These are phyloP conservation scores for Drosophila melanogaster DNA, from an alignment of 1,140 invertebrate genomes.

Conservation along the genomic window DNA sequence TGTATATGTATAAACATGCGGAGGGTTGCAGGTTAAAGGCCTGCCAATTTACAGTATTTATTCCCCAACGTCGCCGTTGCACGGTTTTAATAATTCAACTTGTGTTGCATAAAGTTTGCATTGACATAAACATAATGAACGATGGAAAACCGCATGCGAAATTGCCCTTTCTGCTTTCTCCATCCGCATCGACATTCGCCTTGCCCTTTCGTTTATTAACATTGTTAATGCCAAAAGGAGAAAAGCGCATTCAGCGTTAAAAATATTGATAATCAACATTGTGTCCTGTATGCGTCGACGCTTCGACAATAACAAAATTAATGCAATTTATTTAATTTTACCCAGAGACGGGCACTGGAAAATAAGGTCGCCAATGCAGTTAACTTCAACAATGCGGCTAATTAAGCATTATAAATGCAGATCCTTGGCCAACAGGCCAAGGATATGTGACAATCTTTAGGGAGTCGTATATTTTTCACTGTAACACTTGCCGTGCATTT, in stretches of 20 bases:
- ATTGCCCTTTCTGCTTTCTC: constrained; percentile 37
- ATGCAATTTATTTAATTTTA: constrained; percentile 65
- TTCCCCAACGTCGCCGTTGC: constrained; percentile 36
- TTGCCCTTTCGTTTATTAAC: constrained; percentile 41
- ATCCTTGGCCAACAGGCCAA: constrained; percentile 30
- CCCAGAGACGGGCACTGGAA: neutral
- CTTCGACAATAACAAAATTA: constrained; percentile 63
- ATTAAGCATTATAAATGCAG: constrained; percentile 76
- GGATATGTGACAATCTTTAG: constrained; percentile 22
- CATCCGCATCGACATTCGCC: neutral
- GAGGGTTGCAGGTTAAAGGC: constrained; percentile 44
- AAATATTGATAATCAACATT: constrained; percentile 70
- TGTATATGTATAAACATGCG: constrained; percentile 17
- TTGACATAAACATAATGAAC: constrained; percentile 52
- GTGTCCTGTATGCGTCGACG: constrained; percentile 34
- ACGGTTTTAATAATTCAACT: constrained; percentile 72
- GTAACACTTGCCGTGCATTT: neutral
- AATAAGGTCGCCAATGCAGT: constrained; percentile 62
- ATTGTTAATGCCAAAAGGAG: constrained; percentile 46
- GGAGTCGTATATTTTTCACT: constrained; percentile 32
- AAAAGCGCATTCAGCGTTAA: constrained; percentile 28
- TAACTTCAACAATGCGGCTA: constrained; percentile 75
- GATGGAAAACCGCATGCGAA: constrained; percentile 49
- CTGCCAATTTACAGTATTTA: constrained; percentile 72
- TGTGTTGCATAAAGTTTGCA: constrained; percentile 60